phyloP scores from a whole-genome alignment of 2,888 invertebrate genomes.

The Cerceris ruficornis region DNA sequence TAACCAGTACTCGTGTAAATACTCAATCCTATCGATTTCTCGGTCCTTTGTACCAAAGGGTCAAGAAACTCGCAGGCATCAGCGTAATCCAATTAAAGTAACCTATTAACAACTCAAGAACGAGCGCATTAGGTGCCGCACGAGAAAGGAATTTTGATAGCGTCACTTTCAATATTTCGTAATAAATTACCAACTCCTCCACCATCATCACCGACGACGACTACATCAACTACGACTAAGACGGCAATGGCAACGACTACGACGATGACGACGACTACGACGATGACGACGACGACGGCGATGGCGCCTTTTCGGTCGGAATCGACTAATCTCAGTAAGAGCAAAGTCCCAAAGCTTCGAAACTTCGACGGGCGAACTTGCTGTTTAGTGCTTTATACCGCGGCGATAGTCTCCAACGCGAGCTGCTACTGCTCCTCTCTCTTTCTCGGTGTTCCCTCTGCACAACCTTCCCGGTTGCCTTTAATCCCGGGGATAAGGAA shows the following conservation, averaged over 20 bases:
- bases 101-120: neutral
- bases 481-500: slow-evolving; percentile 53
- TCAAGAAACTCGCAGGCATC: no score
- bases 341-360: slow-evolving; percentile 64
- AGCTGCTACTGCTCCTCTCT: slow-evolving; percentile 1
- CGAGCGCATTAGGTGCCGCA: neutral
- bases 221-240: neutral
- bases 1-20: no score
- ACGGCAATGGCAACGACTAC: neutral
- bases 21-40: no score
- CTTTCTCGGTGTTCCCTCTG: slow-evolving; percentile 24
- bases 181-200: slow-evolving; percentile 69
- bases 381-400: slow-evolving; percentile 64
- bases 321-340: slow-evolving; percentile 64
- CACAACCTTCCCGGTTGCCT: slow-evolving; percentile 31
- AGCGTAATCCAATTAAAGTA: no score
- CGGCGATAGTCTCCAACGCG: slow-evolving; percentile 44
- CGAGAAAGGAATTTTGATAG: neutral
- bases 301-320: slow-evolving; percentile 32
- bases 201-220: neutral
- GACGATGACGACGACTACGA: neutral
- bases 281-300: neutral
- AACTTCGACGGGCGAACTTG: slow-evolving; percentile 59
- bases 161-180: slow-evolving; percentile 68
- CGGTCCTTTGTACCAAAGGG: no score